These are phyloP conservation scores for Dolichallabes microphthalmus DNA, from an alignment of 2,113 vertebrate genomes.

Conservation along the genomic window DNA sequence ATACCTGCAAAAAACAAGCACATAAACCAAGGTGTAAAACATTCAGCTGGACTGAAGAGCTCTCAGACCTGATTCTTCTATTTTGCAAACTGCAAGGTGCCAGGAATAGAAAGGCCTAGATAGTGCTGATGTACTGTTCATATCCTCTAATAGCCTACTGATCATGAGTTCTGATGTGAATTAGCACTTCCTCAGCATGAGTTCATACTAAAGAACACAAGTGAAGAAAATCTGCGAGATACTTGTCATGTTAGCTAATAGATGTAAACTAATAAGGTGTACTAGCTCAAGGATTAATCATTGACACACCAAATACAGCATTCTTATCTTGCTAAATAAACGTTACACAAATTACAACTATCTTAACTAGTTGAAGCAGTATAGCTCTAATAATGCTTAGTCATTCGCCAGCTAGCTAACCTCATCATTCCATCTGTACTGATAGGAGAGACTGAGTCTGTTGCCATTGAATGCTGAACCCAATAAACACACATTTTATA, in stretches of 20 bases:
- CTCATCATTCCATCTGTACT: neutral
- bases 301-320: neutral
- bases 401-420: neutral
- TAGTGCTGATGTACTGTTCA: neutral
- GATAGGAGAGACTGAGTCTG: neutral
- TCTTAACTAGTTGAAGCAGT: no score
- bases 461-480: neutral
- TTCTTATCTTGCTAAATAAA: neutral
- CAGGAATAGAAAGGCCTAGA: neutral
- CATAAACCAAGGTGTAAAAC: neutral
- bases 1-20: slow-evolving; percentile 76
- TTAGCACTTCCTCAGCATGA: neutral
- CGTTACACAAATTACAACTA: neutral
- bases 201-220: neutral
- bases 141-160: neutral
- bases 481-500: neutral
- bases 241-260: neutral
- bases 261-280: neutral
- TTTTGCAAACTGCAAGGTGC: neutral
- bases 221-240: neutral
- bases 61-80: neutral
- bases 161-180: neutral
- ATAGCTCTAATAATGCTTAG: neutral
- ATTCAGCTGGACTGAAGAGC: neutral
- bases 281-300: neutral